These are phyloP conservation scores for Neelides sp. DNA, from an alignment of 1,140 invertebrate species.

Conservation along the genomic window DNA sequence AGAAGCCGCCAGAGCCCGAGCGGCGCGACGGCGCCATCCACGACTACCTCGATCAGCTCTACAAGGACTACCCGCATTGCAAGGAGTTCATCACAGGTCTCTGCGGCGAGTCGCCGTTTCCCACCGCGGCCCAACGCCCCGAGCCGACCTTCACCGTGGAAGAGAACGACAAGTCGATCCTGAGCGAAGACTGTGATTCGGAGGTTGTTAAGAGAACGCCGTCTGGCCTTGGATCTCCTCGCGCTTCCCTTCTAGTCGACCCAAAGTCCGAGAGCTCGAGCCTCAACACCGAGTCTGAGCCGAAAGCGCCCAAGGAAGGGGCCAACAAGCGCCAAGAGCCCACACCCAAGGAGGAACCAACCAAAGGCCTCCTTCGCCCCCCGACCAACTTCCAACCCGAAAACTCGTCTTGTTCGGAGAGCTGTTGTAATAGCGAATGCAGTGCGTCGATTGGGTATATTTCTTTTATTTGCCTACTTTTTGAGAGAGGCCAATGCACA, in stretches of 20 bases:
- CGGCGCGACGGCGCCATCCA: constrained; percentile 36
- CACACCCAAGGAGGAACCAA: no score
- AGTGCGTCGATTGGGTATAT: constrained; percentile 22
- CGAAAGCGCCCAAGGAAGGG: no score
- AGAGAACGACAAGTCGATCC: not conserved
- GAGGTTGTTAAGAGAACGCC: no score
- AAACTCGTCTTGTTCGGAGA: constrained; percentile 14
- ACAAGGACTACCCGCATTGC: constrained; percentile 52
- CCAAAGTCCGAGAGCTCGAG: no score
- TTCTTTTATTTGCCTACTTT: not conserved
- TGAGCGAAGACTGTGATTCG: constrained; percentile 2
- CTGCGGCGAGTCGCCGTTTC: no score
- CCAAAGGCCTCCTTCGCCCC: no score
- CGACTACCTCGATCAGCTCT: constrained; percentile 56
- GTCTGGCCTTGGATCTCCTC: no score
- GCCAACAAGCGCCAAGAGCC: no score
- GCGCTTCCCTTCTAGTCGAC: no score
- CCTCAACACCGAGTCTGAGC: no score
- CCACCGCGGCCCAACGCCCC: constrained; percentile 2
- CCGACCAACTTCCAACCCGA: no score
- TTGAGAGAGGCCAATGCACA: not conserved
- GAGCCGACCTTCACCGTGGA: constrained; percentile 2
- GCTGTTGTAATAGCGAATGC: constrained; percentile 22
- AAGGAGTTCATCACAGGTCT: constrained; percentile 46
- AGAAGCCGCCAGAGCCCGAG: constrained; percentile 2